Conservation (phyloP, 2,797 vertebrate species). For the Erethizon dorsatum region DNA sequence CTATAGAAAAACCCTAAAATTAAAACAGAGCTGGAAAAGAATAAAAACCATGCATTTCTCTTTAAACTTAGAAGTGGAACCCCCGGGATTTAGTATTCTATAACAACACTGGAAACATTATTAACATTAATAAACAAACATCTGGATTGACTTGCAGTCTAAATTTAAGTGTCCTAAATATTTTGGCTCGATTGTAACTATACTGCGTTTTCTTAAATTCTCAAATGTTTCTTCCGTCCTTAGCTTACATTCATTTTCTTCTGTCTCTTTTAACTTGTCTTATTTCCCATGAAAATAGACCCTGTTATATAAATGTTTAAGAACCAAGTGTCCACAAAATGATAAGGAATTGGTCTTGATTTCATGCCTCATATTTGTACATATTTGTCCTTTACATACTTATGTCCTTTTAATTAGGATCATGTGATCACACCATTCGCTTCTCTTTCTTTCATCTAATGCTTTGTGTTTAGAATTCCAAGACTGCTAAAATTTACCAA, state of each 20-base stretch:
- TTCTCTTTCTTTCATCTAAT: neutral
- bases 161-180: conserved; percentile 79
- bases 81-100: conserved; percentile 72
- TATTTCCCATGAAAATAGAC: conserved; percentile 44
- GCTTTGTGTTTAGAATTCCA: neutral
- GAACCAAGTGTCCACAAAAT: conserved; percentile 10
- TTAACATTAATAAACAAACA: conserved; percentile 82
- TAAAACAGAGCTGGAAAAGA: conserved; percentile 68
- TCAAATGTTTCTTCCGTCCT: conserved; percentile 54
- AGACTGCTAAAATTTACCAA: conserved; percentile 12
- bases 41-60: conserved; percentile 64
- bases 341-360: neutral
- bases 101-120: conserved; percentile 79
- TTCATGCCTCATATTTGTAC: neutral
- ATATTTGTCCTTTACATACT: neutral
- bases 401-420: conserved; percentile 10
- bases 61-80: conserved; percentile 71
- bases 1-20: conserved; percentile 64
- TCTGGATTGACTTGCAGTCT: conserved; percentile 82
- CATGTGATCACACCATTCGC: neutral
- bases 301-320: conserved; percentile 11
- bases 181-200: conserved; percentile 67
- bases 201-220: conserved; percentile 58
- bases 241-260: conserved; percentile 54
- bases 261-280: conserved; percentile 52